These are phyloP conservation scores for Zoanthus sansibaricus DNA, from an alignment of 92 coral and sea anemone species.

Conservation along the genomic window DNA sequence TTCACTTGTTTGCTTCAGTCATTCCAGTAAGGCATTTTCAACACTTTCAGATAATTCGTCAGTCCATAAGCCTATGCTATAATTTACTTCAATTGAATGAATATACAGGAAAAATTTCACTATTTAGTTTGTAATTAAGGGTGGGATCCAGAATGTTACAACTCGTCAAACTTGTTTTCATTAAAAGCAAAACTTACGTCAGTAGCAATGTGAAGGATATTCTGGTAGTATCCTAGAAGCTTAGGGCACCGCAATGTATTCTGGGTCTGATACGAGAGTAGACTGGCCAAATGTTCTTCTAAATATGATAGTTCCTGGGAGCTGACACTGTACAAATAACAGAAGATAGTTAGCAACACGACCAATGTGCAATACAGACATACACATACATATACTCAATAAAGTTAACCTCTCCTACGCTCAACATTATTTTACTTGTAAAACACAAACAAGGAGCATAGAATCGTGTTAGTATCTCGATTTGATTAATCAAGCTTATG, in stretches of 20 bases:
- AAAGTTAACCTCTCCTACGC: too few species aligned
- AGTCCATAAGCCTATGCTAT: too few species aligned
- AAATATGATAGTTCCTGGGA: constrained; percentile 11
- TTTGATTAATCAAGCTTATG: too few species aligned
- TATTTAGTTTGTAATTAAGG: background rate
- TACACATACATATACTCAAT: too few species aligned
- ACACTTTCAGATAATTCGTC: background rate
- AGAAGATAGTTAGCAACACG: background rate
- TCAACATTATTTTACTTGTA: too few species aligned
- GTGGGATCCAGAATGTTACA: background rate
- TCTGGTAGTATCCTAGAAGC: constrained; percentile 22
- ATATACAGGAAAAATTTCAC: too few species aligned
- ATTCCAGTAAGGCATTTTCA: background rate
- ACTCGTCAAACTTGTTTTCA: background rate
- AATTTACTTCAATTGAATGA: too few species aligned
- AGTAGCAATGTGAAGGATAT: background rate
- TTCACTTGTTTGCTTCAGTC: too few species aligned
- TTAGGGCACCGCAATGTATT: constrained; percentile 29
- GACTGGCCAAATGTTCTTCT: background rate
- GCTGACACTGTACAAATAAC: background rate
- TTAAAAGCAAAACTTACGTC: background rate
- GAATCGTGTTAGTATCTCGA: too few species aligned
- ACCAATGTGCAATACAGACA: background rate
- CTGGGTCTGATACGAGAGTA: background rate
- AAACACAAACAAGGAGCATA: too few species aligned